These are phyloP conservation scores for Drosophila simulans DNA, from an alignment of 1,140 invertebrate genomes.

Conservation along the genomic window DNA sequence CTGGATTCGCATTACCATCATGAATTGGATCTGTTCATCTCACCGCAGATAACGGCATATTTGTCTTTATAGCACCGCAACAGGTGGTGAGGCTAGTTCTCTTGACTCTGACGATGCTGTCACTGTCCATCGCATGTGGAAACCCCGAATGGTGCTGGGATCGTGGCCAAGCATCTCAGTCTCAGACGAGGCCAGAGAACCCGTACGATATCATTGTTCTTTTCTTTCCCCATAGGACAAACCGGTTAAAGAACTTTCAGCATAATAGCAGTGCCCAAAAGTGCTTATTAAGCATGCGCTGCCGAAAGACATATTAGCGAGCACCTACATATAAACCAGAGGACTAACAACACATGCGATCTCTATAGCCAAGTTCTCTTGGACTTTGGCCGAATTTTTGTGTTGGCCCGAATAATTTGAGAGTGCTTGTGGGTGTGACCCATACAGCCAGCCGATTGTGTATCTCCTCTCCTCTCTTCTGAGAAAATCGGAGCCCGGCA, in stretches of 20 bases:
- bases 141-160: slow-evolving; percentile 55
- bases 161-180: slow-evolving; percentile 25
- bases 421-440: slow-evolving; percentile 15
- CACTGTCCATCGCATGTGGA: slow-evolving; percentile 49
- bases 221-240: slow-evolving; percentile 28
- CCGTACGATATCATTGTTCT: slow-evolving; percentile 19
- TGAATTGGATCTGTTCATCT: slow-evolving; percentile 11
- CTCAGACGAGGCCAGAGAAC: slow-evolving; percentile 20
- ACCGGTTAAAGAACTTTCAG: slow-evolving; percentile 62
- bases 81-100: slow-evolving; percentile 47
- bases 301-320: slow-evolving; percentile 58
- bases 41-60: slow-evolving; percentile 57
- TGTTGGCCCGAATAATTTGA: slow-evolving; percentile 62
- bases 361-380: slow-evolving; percentile 32
- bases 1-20: slow-evolving; percentile 8
- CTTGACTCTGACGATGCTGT: slow-evolving; percentile 23
- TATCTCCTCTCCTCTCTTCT: slow-evolving; percentile 5
- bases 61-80: slow-evolving; percentile 48
- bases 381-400: slow-evolving; percentile 81
- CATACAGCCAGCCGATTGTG: slow-evolving; percentile 14
- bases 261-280: slow-evolving; percentile 57
- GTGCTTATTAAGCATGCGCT: slow-evolving; percentile 71
- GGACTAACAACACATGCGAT: slow-evolving; percentile 4
- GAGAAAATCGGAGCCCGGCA: slow-evolving; percentile 4
- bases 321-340: neutral